Evolutionary conservation across 2,797 vertebrate species (phyloP).

Genomic region (Sebastes variabilis): DNA sequence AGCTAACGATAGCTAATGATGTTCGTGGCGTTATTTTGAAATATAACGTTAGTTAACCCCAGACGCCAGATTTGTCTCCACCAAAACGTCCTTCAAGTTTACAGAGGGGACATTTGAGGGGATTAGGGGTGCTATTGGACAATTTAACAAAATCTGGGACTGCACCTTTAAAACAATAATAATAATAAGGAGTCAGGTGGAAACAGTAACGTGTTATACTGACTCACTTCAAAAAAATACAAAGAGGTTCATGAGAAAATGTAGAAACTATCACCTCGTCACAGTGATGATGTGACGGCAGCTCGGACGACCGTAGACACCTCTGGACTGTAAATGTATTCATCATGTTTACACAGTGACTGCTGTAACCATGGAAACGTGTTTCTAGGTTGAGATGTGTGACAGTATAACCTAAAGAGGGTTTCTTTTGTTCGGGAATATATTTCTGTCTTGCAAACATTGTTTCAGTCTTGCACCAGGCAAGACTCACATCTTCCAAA

Average conservation of each 20-base stretch:
- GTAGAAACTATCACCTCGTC: neutral
- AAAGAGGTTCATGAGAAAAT: neutral
- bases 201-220: neutral
- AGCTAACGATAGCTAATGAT: too few species aligned
- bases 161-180: neutral
- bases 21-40: too few species aligned
- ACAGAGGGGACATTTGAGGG: too few species aligned
- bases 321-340: neutral
- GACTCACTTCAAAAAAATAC: neutral
- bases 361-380: neutral
- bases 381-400: neutral
- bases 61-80: too few species aligned
- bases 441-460: constrained; percentile 66
- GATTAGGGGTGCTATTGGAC: neutral
- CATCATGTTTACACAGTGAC: neutral
- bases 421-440: neutral
- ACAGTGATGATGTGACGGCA: neutral
- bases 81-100: too few species aligned
- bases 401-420: neutral
- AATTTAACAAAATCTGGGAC: neutral
- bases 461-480: constrained; percentile 80
- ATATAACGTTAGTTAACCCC: too few species aligned
- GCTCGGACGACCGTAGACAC: neutral
- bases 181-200: neutral
- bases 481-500: constrained; percentile 28